Conservation (phyloP, 2,888 invertebrate species). For the Augiades crinisus region DNA sequence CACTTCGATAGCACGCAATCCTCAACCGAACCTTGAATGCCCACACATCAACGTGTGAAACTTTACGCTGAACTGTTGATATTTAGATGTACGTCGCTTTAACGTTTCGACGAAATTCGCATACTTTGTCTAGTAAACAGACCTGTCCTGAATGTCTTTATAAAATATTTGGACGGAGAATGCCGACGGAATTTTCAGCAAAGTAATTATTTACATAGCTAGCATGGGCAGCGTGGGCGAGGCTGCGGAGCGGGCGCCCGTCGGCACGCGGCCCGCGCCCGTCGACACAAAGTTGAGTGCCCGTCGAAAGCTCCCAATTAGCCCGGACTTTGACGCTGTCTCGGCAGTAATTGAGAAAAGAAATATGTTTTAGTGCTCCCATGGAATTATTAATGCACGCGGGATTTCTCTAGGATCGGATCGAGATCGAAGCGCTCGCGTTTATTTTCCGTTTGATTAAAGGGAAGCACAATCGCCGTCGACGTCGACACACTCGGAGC, state of each 20-base stretch:
- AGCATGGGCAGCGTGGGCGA: conserved; percentile 43
- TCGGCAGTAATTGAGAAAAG: conserved; percentile 66
- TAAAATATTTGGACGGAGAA: conserved; percentile 49
- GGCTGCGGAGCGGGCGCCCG: conserved; percentile 37
- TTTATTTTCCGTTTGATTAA: conserved; percentile 52
- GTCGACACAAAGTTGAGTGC: conserved; percentile 65
- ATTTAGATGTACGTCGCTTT: not conserved
- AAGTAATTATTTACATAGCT: conserved; percentile 54
- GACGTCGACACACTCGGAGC: conserved; percentile 51
- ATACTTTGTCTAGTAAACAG: not conserved
- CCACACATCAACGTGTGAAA: conserved; percentile 3
- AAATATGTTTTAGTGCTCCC: conserved; percentile 64
- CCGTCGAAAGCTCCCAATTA: conserved; percentile 74
- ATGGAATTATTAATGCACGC: conserved; percentile 56
- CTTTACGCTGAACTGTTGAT: not conserved
- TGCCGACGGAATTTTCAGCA: conserved; percentile 44
- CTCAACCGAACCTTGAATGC: conserved; percentile 6
- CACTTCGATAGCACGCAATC: conserved; percentile 37
- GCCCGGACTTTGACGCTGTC: conserved; percentile 66
- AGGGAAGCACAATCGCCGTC: conserved; percentile 54
- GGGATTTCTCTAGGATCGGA: conserved; percentile 23
- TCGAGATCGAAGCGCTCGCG: not conserved
- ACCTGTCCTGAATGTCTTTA: conserved; percentile 36
- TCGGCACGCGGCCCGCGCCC: conserved; percentile 39
- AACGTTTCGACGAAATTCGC: not conserved